Base-by-base conservation (phyloP, 2,888 invertebrate genomes). In the Pristionchus exspectatus region DNA sequence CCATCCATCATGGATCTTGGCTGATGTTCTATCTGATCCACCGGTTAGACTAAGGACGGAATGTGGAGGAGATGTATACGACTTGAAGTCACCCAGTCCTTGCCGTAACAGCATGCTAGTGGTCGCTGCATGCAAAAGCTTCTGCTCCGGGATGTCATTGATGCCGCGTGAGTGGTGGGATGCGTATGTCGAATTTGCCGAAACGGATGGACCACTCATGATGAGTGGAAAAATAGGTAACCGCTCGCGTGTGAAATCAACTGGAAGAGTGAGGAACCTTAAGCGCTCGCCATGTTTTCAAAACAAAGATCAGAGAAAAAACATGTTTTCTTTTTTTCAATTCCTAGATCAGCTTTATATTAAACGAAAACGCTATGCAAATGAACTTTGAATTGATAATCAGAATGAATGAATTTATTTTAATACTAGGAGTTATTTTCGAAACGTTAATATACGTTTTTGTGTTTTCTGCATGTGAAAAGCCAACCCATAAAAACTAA, bases 71-170 rank as follows among this genome's bases (percentile, higher is more conserved):
- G 63, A 63, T 14, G 72, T 33, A 33, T 77, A 77, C 9, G 77
- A 77, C 77, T 77, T 77, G 77, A 77, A 77, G 44, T 77, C 38
- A 16, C 81, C 81, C 50, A 81, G 50, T n/a, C 27, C 81, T 54
- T 81, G 81, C n/a, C 81, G 50, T 50, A 81, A 50, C 44, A 81
- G 50, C 50, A 24, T 16, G 54, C 81, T 50, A 24, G 81, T 50
- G 4, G 27, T 30, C 50, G 81, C 33, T 38, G 74, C 18, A 21
- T 38, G 24, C 38, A 38, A 21, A 16, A 38, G 21, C 81, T 14
- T 72, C 14, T 14, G 16, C 30, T 30, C 33, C 72, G n/a, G 63
- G 24, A 63, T 24, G 21, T 10, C n/a, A n/a, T 50, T 50, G 30
- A 16, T 7, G 24, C 2, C n/a, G 27, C 9, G 12, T 12, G 81